A percentile compares a stretch with the other conserved stretches of the same genome.
These are phyloP conservation scores for Gallinago paraguaiae DNA, from an alignment of 2,113 vertebrate genomes.

Conservation along the genomic window DNA sequence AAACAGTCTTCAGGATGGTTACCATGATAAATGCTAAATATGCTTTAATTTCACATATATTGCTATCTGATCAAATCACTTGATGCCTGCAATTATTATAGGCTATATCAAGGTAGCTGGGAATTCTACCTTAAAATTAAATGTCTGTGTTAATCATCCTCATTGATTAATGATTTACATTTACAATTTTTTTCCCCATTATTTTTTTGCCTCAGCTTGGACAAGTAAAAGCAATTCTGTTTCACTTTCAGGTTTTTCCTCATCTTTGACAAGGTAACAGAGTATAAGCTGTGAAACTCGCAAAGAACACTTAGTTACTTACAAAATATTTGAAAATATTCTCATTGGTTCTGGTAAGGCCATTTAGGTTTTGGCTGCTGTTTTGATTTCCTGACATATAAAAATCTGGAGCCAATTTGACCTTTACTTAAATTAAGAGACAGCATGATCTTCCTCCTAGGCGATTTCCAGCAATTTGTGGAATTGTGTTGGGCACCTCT, in stretches of 20 bases:
- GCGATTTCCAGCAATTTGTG: neutral
- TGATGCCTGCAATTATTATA: neutral
- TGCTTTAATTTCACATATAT: neutral
- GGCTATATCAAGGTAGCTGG: neutral
- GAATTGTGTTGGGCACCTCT: slow-evolving; percentile 48
- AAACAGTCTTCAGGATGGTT: neutral
- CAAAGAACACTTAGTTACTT: neutral
- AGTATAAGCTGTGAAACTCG: neutral
- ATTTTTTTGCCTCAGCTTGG: neutral
- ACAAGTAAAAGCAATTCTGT: neutral
- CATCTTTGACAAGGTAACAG: neutral
- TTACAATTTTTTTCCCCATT: neutral
- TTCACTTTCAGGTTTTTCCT: neutral
- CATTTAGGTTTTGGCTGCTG: neutral
- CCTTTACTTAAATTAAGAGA: neutral
- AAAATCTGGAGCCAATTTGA: neutral
- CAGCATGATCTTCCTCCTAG: neutral
- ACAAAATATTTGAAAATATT: neutral
- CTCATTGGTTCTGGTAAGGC: neutral
- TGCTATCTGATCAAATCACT: neutral
- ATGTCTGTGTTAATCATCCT: neutral
- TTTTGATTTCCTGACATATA: neutral
- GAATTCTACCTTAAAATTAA: neutral
- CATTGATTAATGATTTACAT: neutral
- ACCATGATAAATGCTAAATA: neutral